Evolutionary conservation across 2,888 invertebrate species (phyloP).

Genomic region (Diaperis boleti): DNA sequence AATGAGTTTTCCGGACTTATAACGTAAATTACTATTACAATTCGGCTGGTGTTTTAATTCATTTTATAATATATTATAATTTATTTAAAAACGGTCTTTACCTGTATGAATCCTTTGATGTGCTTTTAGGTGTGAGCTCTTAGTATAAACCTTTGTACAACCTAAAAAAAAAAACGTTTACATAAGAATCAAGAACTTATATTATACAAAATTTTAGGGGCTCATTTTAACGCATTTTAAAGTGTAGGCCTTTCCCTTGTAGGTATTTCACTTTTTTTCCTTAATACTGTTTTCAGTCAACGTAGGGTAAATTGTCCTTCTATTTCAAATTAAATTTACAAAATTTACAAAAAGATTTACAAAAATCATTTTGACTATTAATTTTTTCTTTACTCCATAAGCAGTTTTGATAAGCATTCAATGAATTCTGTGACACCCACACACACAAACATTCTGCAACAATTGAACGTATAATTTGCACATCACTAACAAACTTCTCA

Average conservation of each 20-base stretch:
- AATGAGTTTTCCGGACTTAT: no score
- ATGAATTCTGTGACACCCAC: conserved; percentile 46
- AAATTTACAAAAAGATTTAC: no score
- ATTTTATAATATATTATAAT: neutral
- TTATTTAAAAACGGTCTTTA: conserved; percentile 65
- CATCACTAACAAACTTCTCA: conserved; percentile 51
- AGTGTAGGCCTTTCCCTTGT: no score
- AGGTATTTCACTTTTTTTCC: no score
- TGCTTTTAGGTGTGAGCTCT: conserved; percentile 97
- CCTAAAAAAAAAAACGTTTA: conserved; percentile 73
- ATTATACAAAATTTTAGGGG: no score
- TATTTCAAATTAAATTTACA: no score
- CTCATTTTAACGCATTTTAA: no score
- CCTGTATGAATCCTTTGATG: conserved; percentile 98
- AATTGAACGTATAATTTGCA: conserved; percentile 53
- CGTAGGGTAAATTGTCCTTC: no score
- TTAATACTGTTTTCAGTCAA: no score
- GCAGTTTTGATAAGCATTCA: conserved; percentile 41
- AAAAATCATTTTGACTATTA: no score
- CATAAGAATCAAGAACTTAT: neutral
- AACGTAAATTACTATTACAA: no score
- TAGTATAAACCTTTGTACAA: conserved; percentile 97
- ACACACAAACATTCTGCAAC: conserved; percentile 49
- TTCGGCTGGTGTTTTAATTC: neutral
- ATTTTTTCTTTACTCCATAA: conserved; percentile 35